Evolutionary conservation across 2,797 vertebrate genomes (phyloP).

Genomic region (Sibirionetta formosa): DNA sequence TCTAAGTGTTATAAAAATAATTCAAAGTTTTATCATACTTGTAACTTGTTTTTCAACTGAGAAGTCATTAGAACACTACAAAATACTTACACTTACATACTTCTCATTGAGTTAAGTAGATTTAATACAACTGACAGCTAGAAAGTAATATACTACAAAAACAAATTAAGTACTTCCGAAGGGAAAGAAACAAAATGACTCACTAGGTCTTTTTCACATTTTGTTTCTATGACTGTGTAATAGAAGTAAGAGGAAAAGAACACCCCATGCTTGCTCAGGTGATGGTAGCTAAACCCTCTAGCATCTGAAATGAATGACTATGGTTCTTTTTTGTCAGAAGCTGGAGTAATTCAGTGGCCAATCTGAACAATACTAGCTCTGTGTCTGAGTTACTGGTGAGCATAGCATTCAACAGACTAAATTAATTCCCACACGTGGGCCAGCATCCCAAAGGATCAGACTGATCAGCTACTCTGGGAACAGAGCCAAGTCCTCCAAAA

Average conservation of each 20-base stretch:
- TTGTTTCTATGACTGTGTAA: background rate
- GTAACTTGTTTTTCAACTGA: conserved; percentile 15
- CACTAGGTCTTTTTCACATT: background rate
- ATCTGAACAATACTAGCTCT: background rate
- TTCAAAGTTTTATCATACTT: background rate
- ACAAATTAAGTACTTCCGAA: background rate
- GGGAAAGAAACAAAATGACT: background rate
- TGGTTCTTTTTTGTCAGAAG: background rate
- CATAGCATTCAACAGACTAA: background rate
- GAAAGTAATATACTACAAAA: background rate
- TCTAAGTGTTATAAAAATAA: background rate
- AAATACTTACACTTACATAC: background rate
- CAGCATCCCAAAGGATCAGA: background rate
- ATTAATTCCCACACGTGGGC: background rate
- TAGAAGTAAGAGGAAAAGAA: background rate
- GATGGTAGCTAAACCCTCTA: background rate
- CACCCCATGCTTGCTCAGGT: background rate
- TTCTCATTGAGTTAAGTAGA: background rate
- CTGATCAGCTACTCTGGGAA: background rate
- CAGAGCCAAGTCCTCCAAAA: background rate
- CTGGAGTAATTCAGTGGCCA: background rate
- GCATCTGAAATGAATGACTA: background rate
- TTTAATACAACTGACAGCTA: background rate
- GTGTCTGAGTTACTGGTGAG: background rate
- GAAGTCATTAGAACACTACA: background rate